Evolutionary conservation across 2,113 vertebrate genomes (phyloP).

Genomic region (Tachysurus fulvidraco): DNA sequence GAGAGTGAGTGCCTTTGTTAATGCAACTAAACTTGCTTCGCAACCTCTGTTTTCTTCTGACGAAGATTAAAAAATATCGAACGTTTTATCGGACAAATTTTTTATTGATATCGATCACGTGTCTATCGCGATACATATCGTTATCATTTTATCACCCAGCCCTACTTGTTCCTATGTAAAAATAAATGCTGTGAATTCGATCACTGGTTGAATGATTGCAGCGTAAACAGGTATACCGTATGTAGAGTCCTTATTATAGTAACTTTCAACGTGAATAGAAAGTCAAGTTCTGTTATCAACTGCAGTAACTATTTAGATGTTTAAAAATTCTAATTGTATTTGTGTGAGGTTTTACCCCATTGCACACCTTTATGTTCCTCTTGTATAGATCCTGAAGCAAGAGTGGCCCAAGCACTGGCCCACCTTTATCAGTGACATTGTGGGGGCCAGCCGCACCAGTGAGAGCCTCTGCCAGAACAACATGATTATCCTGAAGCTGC

Average conservation of each 20-base stretch:
- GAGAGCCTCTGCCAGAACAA: conserved; percentile 99
- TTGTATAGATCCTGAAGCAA: conserved; percentile 90
- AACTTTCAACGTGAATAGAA: neutral
- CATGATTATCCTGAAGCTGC: conserved; percentile 95
- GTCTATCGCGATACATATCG: too few relatives aligned
- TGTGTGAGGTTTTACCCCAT: neutral
- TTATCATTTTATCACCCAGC: too few relatives aligned
- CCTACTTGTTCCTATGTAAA: neutral
- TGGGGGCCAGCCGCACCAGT: conserved; percentile 95
- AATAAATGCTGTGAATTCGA: neutral
- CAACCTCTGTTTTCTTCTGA: too few relatives aligned
- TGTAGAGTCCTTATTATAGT: neutral
- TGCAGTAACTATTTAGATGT: neutral
- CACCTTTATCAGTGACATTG: conserved; percentile 97
- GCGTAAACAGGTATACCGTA: neutral
- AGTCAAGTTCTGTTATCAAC: neutral
- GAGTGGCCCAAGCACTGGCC: conserved; percentile 99
- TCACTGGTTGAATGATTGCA: neutral
- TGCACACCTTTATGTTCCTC: conserved; percentile 26
- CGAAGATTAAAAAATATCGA: too few relatives aligned
- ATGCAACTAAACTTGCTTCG: too few relatives aligned
- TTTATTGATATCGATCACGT: too few relatives aligned
- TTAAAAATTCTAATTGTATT: neutral
- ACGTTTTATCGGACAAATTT: too few relatives aligned
- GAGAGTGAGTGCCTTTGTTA: too few relatives aligned